Percentiles rank a stretch among this genome's conserved stretches.
phyloP scores from a whole-genome alignment of 2,888 invertebrate species.

The Drosophila siamana region DNA sequence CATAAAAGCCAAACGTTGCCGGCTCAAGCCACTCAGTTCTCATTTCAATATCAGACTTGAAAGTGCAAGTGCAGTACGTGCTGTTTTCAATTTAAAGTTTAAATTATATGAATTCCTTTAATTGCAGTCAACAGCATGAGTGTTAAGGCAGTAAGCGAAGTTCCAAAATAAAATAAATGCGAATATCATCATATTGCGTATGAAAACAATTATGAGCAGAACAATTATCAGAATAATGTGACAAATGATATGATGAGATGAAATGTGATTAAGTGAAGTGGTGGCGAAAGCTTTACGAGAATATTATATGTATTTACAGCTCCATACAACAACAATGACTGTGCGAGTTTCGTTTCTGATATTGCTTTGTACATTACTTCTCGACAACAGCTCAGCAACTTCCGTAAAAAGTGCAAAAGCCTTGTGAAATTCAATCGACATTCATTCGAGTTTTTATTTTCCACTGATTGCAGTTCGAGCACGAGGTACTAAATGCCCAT shows the following conservation, averaged over 20 bases:
- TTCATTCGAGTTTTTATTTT: neutral
- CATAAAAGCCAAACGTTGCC: constrained; percentile 37
- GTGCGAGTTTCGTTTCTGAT: constrained; percentile 1
- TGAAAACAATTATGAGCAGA: neutral
- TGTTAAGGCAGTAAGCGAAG: constrained; percentile 35
- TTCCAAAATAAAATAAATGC: neutral
- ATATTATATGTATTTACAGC: constrained; percentile 14
- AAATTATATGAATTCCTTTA: constrained; percentile 1
- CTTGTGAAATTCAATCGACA: neutral
- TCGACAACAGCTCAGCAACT: constrained; percentile 13
- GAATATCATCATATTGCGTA: neutral
- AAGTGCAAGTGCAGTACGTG: constrained; percentile 14
- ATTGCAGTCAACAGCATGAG: constrained; percentile 31
- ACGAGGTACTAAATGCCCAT: constrained; percentile 90
- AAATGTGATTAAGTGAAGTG: neutral
- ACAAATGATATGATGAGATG: neutral
- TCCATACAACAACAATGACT: constrained; percentile 6
- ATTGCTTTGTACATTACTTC: constrained; percentile 2
- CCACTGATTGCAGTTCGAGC: constrained; percentile 86
- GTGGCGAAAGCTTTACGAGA: neutral
- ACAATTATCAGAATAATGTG: neutral
- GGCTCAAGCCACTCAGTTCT: constrained; percentile 30
- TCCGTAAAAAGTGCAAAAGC: constrained; percentile 4
- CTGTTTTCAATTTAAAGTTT: neutral
- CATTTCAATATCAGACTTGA: constrained; percentile 24